Base-by-base conservation (phyloP, 2,888 invertebrate genomes). In the Smittia aterrima region DNA sequence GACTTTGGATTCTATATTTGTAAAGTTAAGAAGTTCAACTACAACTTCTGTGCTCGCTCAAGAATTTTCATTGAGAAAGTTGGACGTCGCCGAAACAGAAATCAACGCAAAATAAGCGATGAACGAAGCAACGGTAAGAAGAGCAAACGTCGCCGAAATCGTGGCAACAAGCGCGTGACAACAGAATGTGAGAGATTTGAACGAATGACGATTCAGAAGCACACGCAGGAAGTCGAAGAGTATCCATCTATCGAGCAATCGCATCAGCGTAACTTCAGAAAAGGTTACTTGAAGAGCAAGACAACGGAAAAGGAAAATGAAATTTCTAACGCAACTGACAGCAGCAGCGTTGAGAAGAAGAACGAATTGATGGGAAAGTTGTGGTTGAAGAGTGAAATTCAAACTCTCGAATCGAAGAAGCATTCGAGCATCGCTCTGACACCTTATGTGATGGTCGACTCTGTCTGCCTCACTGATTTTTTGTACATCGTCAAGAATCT, bases 361-460 rank as follows among this genome's bases (percentile, higher is more conserved):
- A 82, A 81, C 64, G 82, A 83, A 76, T 79, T 93, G 72, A 92
- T 96, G 88, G 96, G 96, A 1, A 92, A 92, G 78, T 16, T 72
- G n/a, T 95, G 96, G 92, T 84, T 97, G 74, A 89, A 90, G 78
- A 92, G 94, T 4, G 95, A 94, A 81, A 95, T 96, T 18, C 88
- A 90, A 62, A 92, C 93, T 76, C 82, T 96, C 76, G 96, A 96
- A 83, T 90, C 86, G 77, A 87, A 89, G 78, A 88, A 90, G 13
- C 85, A 62, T 25, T 76, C 77, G 9, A 70, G 75, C 25, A 79
- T 82, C 76, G 79, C 88, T 1, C 86, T 91, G 79, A 94, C 95
- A 0, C 93, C 95, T 0, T 92, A 95, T 80, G 85, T 96, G 53
- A 94, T 95, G n/a, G 87, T 95, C 1, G 96, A 96, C 82, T 88